Conservation (phyloP, 2,797 vertebrate species). For the Channallabes apus region DNA sequence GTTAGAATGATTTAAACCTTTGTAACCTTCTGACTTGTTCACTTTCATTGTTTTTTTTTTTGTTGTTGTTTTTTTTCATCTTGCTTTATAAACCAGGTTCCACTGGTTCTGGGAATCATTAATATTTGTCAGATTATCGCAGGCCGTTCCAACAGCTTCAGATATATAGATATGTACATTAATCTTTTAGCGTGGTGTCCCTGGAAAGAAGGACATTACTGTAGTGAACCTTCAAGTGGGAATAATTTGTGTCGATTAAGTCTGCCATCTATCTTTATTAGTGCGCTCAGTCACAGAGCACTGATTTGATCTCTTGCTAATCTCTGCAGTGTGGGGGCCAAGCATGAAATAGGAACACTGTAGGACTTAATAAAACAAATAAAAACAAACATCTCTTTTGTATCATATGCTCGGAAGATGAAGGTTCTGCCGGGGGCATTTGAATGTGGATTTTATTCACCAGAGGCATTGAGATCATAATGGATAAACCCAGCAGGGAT, state of each 20-base stretch:
- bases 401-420: conserved; percentile 15
- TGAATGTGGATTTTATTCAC: conserved; percentile 9
- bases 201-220: conserved; percentile 10
- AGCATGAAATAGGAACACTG: neutral
- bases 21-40: neutral
- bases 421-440: conserved; percentile 17
- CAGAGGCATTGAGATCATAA: conserved; percentile 19
- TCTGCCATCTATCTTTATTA: conserved; percentile 33
- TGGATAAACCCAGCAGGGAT: conserved; percentile 16
- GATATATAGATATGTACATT: neutral
- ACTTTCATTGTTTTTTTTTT: neutral
- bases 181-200: neutral
- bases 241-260: conserved; percentile 19
- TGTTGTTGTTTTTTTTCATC: neutral
- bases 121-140: conserved; percentile 13
- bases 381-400: conserved; percentile 26
- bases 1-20: conserved; percentile 2
- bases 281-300: conserved; percentile 23
- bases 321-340: neutral
- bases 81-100: neutral
- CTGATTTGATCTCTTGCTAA: conserved; percentile 13
- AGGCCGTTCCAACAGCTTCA: conserved; percentile 1
- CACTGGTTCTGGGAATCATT: neutral
- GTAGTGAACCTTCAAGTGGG: conserved; percentile 2
- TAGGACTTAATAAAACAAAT: neutral